Evolutionary conservation across 2,888 invertebrate species (phyloP).

Genomic region (Acrobasis suavella): DNA sequence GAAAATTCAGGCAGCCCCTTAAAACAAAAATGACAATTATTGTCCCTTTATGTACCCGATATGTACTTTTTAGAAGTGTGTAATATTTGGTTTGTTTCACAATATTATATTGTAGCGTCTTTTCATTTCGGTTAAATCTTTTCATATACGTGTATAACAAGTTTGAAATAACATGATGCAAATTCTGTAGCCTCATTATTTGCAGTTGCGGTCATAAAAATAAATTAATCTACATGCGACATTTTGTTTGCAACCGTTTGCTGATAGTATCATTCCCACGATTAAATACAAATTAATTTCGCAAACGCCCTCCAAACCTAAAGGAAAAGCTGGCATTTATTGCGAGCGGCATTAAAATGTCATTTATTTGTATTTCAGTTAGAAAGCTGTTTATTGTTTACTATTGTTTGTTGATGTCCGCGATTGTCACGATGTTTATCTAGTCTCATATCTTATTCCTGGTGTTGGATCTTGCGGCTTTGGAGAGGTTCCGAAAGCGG

Average conservation of each 20-base stretch:
- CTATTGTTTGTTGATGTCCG: slow-evolving; percentile 5
- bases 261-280: slow-evolving; percentile 25
- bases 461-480: too few relatives aligned
- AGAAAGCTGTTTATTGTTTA: slow-evolving; percentile 15
- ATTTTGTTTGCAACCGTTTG: slow-evolving; percentile 10
- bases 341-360: slow-evolving; percentile 17
- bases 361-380: slow-evolving; percentile 17
- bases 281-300: slow-evolving; percentile 23
- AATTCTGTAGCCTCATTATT: neutral
- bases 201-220: neutral
- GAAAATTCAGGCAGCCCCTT: too few relatives aligned
- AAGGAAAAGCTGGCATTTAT: slow-evolving; percentile 7
- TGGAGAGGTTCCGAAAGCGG: too few relatives aligned
- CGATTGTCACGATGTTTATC: neutral
- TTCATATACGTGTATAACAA: too few relatives aligned
- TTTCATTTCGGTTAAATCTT: too few relatives aligned
- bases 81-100: too few relatives aligned
- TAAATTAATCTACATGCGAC: slow-evolving; percentile 5
- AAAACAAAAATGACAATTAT: too few relatives aligned
- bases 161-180: too few relatives aligned
- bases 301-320: slow-evolving; percentile 6
- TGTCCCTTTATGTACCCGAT: too few relatives aligned
- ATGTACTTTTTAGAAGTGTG: too few relatives aligned
- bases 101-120: too few relatives aligned
- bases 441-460: neutral